Percentiles rank a stretch among this genome's conserved stretches.
Conservation (phyloP, 2,113 vertebrate species). For the Thunnus thynnus region DNA sequence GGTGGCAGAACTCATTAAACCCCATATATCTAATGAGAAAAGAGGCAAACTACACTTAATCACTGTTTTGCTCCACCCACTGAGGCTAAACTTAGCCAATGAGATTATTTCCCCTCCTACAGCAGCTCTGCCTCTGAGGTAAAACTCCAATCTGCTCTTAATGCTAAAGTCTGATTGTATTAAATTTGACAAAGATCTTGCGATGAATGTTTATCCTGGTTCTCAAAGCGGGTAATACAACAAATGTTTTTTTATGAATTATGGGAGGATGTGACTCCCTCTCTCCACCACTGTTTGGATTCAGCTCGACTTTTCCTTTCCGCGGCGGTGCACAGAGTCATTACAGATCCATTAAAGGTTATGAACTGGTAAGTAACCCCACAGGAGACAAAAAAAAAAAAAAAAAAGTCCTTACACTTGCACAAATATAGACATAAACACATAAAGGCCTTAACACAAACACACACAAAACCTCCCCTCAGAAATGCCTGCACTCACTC, state of each 20-base stretch:
- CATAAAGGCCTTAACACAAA: background rate
- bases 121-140: background rate
- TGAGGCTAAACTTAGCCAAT: background rate
- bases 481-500: background rate
- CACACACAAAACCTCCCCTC: background rate
- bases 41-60: background rate
- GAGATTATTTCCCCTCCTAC: background rate
- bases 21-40: background rate
- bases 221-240: conserved; percentile 30
- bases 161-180: conserved; percentile 23
- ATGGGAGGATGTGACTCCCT: conserved; percentile 34
- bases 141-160: conserved; percentile 7
- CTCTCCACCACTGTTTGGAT: conserved; percentile 33
- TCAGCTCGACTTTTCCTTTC: conserved; percentile 49
- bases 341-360: conserved; percentile 53
- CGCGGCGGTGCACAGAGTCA: conserved; percentile 24
- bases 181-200: conserved; percentile 33
- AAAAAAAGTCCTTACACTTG: background rate
- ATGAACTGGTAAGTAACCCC: conserved; percentile 20
- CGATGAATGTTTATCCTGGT: conserved; percentile 38
- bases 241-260: conserved; percentile 37
- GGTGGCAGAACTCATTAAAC: background rate
- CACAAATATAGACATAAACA: conserved; percentile 20
- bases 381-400: background rate
- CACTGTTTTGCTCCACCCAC: background rate